Evolutionary conservation across 92 coral and sea anemone species (phyloP).

Genomic region (Virgularia gustaviana): DNA sequence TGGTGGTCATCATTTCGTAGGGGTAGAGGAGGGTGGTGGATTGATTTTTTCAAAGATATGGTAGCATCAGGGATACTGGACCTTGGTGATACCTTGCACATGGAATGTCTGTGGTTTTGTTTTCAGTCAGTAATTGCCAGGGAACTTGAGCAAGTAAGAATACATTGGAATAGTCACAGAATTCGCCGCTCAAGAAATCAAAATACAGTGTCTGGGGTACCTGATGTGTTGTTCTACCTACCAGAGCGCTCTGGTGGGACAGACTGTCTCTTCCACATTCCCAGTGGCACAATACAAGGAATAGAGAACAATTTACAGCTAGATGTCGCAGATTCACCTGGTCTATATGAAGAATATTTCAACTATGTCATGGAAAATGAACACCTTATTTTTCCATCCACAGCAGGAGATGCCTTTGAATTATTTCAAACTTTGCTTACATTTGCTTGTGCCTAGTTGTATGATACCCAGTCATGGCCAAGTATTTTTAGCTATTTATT

Average conservation of each 20-base stretch:
- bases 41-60: slow-evolving; percentile 19
- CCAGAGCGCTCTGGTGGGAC: slow-evolving; percentile 44
- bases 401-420: slow-evolving; percentile 22
- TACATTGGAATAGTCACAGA: slow-evolving; percentile 22
- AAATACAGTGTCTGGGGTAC: slow-evolving; percentile 56
- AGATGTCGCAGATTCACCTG: slow-evolving; percentile 1
- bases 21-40: slow-evolving; percentile 5
- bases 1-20: slow-evolving; percentile 13
- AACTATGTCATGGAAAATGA: slow-evolving; percentile 36
- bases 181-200: slow-evolving; percentile 10
- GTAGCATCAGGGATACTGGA: background rate
- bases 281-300: background rate
- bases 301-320: background rate
- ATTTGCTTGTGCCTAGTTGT: background rate
- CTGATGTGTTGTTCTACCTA: slow-evolving; percentile 49
- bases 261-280: slow-evolving; percentile 25
- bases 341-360: slow-evolving; percentile 21
- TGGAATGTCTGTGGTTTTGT: slow-evolving; percentile 11
- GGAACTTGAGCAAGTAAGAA: slow-evolving; percentile 7
- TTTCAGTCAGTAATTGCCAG: background rate
- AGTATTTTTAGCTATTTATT: no score
- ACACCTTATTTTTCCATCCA: slow-evolving; percentile 20
- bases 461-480: no score
- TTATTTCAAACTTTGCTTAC: slow-evolving; percentile 15
- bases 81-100: background rate